phyloP scores from a whole-genome alignment of 2,888 invertebrate species.

The Xestobium rufovillosum region DNA sequence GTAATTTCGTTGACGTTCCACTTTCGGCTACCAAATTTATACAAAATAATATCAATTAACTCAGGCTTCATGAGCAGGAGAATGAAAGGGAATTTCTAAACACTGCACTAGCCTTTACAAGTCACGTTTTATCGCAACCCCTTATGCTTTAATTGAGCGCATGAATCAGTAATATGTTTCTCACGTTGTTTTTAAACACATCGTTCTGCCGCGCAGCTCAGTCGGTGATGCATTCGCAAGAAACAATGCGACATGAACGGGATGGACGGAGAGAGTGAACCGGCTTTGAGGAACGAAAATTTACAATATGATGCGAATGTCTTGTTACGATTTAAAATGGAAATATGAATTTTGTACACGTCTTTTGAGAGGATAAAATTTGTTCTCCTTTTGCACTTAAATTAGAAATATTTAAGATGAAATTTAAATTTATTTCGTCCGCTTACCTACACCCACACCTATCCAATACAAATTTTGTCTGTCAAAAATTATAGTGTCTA shows the following conservation, averaged over 20 bases:
- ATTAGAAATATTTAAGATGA: too few species aligned
- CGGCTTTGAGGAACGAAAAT: too few species aligned
- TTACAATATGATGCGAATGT: not conserved
- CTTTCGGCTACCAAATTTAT: not conserved
- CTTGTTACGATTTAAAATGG: not conserved
- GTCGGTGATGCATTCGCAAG: not conserved
- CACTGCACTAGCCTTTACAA: conserved; percentile 27
- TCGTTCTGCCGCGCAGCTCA: conserved; percentile 11
- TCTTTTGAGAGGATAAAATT: conserved; percentile 2
- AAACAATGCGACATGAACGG: not conserved
- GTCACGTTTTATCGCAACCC: conserved; percentile 33
- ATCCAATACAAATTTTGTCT: too few species aligned
- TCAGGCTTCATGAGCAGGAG: conserved; percentile 22
- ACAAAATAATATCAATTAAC: conserved; percentile 29
- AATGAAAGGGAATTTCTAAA: conserved; percentile 33
- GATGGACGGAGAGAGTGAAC: not conserved
- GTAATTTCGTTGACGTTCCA: not conserved
- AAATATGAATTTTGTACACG: conserved; percentile 1
- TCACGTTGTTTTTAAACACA: conserved; percentile 30
- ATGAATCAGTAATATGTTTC: conserved; percentile 37
- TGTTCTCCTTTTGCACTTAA: too few species aligned
- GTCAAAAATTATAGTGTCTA: too few species aligned
- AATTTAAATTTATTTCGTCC: too few species aligned
- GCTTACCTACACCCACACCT: too few species aligned
- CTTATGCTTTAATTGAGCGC: conserved; percentile 38